Evolutionary conservation across 2,797 vertebrate species (phyloP), one percentile per base, ranked within the genome.

Genomic region (Mormyrops attenuatus): DNA sequence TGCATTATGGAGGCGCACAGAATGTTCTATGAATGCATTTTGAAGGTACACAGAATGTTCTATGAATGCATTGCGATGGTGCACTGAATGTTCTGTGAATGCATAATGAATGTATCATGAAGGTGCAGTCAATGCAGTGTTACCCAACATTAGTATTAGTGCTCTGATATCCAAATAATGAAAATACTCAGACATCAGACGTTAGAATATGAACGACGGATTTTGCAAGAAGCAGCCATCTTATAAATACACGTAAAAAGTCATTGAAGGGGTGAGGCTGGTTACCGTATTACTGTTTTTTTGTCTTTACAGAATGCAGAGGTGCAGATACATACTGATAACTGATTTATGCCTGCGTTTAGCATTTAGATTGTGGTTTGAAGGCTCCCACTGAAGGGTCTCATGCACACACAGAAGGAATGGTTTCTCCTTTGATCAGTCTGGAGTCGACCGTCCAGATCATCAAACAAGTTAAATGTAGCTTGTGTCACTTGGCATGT

Each of bases 371-470:
- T 97, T 95, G 95, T 95, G 96, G 95, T 97, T 95, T 96, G 95
- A 96, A 94, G 96, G 96, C 96, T 97, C 96, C 95, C 93, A 95
- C 96, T 95, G 96, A 97, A 97, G 96, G 96, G 97, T 96, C 95
- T 95, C 96, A 96, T 95, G 95, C 95, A 96, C 96, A 96, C 96
- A 97, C 95, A 97, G 96, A 86, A 96, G 96, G 95, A 96, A 88
- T 95, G 69, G 95, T 94, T 96, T 96, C 97, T 97, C 97, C 96
- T 97, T 96, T 96, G 96, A 97, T 97, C 96, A 96, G 97, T 97
- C 96, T 96, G 95, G 96, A 94, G 95, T 96, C 95, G 94, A 96
- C 41, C 41, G 96, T 95, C 96, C 96, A 96, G 96, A 97, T 96
- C 97, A 47, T 82, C 96, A 95, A 97, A 97, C 97, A 97, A 97